A percentile compares a stretch with the other conserved stretches of the same genome.
Evolutionary conservation across 2,888 invertebrate species (phyloP).

Genomic region (Callyntrura sp.): DNA sequence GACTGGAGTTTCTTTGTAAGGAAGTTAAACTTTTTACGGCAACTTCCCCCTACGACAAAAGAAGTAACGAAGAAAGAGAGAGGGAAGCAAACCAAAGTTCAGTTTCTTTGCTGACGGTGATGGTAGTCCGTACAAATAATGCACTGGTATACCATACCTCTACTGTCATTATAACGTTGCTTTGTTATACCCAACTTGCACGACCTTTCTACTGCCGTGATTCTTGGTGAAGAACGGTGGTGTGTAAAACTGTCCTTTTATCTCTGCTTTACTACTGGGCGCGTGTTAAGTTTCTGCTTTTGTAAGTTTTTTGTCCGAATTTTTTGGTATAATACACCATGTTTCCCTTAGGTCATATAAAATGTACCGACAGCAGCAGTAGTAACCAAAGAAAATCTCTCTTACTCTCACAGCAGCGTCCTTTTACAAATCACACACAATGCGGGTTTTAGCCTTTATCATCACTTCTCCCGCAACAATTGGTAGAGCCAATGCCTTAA

Average conservation of each 20-base stretch:
- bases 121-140: not conserved
- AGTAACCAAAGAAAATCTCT: constrained; percentile 64
- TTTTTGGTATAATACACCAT: constrained; percentile 23
- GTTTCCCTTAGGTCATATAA: constrained; percentile 72
- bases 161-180: not conserved
- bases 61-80: not conserved
- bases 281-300: not conserved
- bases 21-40: constrained; percentile 63
- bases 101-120: constrained; percentile 14
- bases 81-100: not conserved
- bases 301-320: constrained; percentile 27
- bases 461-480: constrained; percentile 31
- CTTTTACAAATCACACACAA: constrained; percentile 36
- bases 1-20: constrained; percentile 41
- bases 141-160: not conserved
- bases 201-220: constrained; percentile 7
- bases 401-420: not conserved
- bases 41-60: no score
- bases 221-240: no score
- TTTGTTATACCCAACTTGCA: not conserved
- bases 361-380: constrained; percentile 49
- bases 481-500: constrained; percentile 43
- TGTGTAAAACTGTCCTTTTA: not conserved
- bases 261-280: constrained; percentile 42
- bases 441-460: constrained; percentile 51